These are phyloP conservation scores for Rhegmatorhina hoffmannsi DNA, from an alignment of 2,113 vertebrate genomes.

Conservation along the genomic window DNA sequence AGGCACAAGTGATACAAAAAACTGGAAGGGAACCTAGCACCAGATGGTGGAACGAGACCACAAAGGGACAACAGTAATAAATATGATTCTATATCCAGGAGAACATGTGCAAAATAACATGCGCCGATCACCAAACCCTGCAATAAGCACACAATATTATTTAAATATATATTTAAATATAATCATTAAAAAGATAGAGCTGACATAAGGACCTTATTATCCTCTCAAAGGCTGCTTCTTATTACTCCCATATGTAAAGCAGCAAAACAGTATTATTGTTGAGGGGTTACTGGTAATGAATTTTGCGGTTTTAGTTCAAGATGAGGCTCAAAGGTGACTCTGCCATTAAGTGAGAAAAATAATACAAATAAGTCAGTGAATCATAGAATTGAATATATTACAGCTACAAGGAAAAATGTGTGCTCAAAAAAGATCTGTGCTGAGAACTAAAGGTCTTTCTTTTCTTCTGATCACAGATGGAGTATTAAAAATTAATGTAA, in stretches of 20 bases:
- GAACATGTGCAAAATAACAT: not conserved
- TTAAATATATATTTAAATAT: slow-evolving; percentile 17
- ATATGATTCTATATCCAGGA: not conserved
- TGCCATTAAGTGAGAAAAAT: not conserved
- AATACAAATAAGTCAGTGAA: slow-evolving; percentile 22
- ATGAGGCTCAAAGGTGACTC: slow-evolving; percentile 12
- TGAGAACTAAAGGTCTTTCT: slow-evolving; percentile 59
- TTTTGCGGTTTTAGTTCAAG: slow-evolving; percentile 3
- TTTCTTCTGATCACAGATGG: slow-evolving; percentile 67
- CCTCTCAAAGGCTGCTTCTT: slow-evolving; percentile 8
- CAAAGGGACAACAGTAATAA: slow-evolving; percentile 2
- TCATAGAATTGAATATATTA: slow-evolving; percentile 31
- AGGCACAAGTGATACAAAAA: not conserved
- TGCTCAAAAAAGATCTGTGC: slow-evolving; percentile 51
- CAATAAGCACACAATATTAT: not conserved
- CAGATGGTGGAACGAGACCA: slow-evolving; percentile 3
- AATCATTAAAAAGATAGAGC: not conserved
- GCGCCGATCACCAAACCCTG: not conserved
- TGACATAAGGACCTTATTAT: slow-evolving; percentile 15
- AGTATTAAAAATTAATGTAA: slow-evolving; percentile 72
- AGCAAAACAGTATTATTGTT: not conserved
- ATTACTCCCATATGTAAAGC: not conserved
- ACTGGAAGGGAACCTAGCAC: not conserved
- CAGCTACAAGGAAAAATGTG: slow-evolving; percentile 5
- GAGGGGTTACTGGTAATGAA: not conserved